Conservation (phyloP, 2,888 invertebrate species). For the Caenorhabditis drosophilae region DNA sequence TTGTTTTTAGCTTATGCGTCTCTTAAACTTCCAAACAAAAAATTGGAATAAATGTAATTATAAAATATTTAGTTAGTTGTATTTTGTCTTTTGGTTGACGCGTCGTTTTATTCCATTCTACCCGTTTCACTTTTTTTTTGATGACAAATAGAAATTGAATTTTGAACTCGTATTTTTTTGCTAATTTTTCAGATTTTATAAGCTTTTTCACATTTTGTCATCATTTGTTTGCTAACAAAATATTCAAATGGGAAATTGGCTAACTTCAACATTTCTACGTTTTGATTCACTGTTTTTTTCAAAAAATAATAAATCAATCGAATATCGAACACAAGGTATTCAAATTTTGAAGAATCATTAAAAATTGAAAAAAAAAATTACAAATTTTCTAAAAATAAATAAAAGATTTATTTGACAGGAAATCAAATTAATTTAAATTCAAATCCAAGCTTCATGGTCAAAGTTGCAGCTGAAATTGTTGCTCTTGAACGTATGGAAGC, state of each 20-base stretch:
- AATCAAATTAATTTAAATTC: conserved; percentile 1
- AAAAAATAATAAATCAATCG: conserved; percentile 1
- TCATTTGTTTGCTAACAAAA: background rate
- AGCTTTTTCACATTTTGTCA: background rate
- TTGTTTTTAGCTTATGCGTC: no score
- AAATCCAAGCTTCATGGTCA: conserved; percentile 2
- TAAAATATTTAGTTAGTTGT: no score
- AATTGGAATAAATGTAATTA: no score
- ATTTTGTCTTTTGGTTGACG: no score
- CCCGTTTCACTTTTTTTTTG: background rate
- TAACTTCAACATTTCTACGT: conserved; percentile 29
- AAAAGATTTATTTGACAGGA: conserved; percentile 1
- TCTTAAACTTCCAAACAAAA: no score
- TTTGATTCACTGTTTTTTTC: conserved; percentile 22
- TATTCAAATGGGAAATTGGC: conserved; percentile 31
- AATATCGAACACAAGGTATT: no score
- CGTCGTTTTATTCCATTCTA: background rate
- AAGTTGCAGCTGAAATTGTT: conserved; percentile 26
- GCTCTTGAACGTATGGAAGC: conserved; percentile 21
- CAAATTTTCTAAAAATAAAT: conserved; percentile 1
- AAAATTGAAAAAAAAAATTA: no score
- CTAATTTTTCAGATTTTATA: background rate
- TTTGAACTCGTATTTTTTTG: background rate
- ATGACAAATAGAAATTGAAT: background rate
- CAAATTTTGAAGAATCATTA: no score